Base-by-base conservation (phyloP, 2,888 invertebrate genomes). In the Synanthedon formicaeformis region DNA sequence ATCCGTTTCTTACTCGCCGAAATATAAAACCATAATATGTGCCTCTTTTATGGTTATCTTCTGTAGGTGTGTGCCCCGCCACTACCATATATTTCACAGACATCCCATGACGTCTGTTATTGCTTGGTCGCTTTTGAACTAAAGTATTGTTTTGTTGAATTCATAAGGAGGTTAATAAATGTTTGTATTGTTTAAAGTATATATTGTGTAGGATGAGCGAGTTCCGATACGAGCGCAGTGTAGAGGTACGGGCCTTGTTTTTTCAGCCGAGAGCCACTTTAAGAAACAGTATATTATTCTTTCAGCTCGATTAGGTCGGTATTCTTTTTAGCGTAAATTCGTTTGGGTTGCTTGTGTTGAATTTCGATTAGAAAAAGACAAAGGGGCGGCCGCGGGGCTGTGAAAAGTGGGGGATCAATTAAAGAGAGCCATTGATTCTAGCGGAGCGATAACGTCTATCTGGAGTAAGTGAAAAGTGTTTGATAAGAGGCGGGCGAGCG, bases 301-400 rank as follows among this genome's bases (percentile, higher is more conserved):
- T 49, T 16, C 16, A 16, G 23, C 23, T 49, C 23, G 16, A 49
- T 18, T 23, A 18, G 58, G 66, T 63, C 59, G 65, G 65, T 65
- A 65, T 73, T 75, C 71, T 73, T 78, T 68, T 74, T 66, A 67
- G 75, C 72, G 73, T 76, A 78, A 79, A 80, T 69, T 78, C 75
- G 72, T 73, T 74, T 71, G 69, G 66, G 64, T 64, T 63, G 70
- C 77, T 61, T 65, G 63, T 58, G 62, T 67, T 74, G 81, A 81
- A 83, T 81, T 73, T 71, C 80, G 77, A 83, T 80, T 78, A 76
- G 77, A 74, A 73, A 73, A 78, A 82, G 80, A 83, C 83, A 83
- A 83, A 82, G 80, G 70, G 69, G 62, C 73, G 75, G 73, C 75
- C 78, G 78, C 73, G 66, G 74, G 66, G 62, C 68, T 54, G 58